Conservation (phyloP, 2,888 invertebrate species). For the Hypomecis atomaria region DNA sequence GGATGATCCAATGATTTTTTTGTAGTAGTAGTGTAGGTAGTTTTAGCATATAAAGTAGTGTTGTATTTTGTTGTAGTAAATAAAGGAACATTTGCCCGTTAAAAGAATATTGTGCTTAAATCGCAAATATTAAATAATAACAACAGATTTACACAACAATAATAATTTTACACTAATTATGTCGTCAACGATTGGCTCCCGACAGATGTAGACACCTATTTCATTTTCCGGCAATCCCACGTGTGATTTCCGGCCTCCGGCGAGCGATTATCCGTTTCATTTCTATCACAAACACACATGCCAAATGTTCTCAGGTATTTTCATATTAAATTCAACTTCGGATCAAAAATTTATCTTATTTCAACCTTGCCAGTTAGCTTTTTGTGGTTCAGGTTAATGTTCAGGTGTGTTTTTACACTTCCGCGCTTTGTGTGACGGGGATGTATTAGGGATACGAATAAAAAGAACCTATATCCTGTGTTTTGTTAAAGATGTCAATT, state of each 20-base stretch:
- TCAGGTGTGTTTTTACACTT: conserved; percentile 26
- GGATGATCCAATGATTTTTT: no score
- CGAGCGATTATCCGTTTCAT: not conserved
- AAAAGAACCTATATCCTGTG: no score
- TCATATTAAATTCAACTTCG: conserved; percentile 49
- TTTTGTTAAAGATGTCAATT: no score
- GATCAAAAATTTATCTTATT: conserved; percentile 36
- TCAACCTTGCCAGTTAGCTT: conserved; percentile 27
- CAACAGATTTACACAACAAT: no score
- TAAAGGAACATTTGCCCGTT: no score
- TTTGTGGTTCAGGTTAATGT: conserved; percentile 24
- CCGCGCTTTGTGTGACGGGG: conserved; percentile 12
- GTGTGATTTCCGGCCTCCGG: conserved; percentile 7
- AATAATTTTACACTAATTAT: no score
- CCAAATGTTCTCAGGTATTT: conserved; percentile 55
- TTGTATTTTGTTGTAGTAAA: no score
- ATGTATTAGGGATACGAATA: conserved; percentile 1
- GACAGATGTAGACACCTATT: not conserved
- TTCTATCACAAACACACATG: conserved; percentile 37
- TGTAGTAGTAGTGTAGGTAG: no score
- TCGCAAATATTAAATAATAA: no score
- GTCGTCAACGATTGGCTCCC: no score
- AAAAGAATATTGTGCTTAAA: no score
- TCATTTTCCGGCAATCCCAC: not conserved
- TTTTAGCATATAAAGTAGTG: no score